phyloP scores from a whole-genome alignment of 2,888 invertebrate species.

The Gerris lacustris region DNA sequence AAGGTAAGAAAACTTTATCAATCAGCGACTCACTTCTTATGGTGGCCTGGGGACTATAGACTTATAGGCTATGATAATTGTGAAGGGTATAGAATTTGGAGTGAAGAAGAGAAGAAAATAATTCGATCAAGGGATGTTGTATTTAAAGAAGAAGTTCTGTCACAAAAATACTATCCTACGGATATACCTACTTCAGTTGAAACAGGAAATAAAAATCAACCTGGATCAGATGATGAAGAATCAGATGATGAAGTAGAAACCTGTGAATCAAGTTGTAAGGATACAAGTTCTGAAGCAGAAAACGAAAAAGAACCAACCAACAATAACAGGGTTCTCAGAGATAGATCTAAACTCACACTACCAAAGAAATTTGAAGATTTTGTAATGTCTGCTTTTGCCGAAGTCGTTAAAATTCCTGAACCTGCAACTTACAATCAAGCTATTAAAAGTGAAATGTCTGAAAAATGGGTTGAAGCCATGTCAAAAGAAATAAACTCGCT shows the following conservation, averaged over 20 bases:
- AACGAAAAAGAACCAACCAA: background rate
- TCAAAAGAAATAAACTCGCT: background rate
- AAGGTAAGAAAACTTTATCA: no score
- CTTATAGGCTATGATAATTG: conserved; percentile 12
- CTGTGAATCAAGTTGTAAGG: background rate
- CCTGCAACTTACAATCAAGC: conserved; percentile 9
- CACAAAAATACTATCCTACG: background rate
- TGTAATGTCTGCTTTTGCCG: conserved; percentile 7
- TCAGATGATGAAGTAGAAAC: background rate
- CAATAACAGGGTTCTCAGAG: conserved; percentile 2
- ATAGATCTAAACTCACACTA: background rate
- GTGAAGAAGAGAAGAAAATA: background rate
- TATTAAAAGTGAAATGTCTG: background rate
- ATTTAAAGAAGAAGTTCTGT: conserved; percentile 4
- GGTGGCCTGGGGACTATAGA: no score
- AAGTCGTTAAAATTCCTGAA: background rate
- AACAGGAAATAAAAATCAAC: background rate
- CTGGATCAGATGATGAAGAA: background rate
- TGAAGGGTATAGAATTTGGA: conserved; percentile 3
- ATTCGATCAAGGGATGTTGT: conserved; percentile 10
- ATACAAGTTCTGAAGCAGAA: background rate
- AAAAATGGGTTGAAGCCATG: conserved; percentile 3
- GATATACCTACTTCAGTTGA: background rate
- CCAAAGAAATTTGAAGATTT: conserved; percentile 7
- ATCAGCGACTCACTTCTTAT: no score